A percentile compares a stretch with the other conserved stretches of the same genome.
Conservation (phyloP, 2,113 vertebrate species). For the Embiotoca jacksoni region DNA sequence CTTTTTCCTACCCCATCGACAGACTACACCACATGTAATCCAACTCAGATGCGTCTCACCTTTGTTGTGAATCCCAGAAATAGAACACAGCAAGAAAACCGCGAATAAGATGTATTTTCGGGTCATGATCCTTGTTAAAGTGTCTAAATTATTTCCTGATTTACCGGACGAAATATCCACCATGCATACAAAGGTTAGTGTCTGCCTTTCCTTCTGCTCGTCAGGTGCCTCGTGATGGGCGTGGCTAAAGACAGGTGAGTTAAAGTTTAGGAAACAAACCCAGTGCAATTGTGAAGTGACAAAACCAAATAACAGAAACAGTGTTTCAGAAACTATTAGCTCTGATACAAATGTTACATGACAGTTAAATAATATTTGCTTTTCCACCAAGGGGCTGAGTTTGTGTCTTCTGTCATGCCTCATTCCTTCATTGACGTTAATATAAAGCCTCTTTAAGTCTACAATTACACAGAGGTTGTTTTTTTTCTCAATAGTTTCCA, state of each 20-base stretch:
- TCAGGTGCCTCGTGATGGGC: conserved; percentile 35
- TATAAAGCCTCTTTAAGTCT: no score
- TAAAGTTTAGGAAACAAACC: neutral
- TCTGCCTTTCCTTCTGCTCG: neutral
- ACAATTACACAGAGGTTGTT: no score
- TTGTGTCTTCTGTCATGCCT: no score
- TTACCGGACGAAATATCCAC: rapidly evolving
- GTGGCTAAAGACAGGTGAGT: conserved; percentile 29
- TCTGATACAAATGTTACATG: neutral
- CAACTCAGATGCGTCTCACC: conserved; percentile 52
- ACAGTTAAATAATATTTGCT: neutral
- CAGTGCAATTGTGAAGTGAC: no score
- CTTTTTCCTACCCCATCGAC: neutral
- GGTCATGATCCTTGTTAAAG: conserved; percentile 38
- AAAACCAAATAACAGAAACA: no score
- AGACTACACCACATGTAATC: no score
- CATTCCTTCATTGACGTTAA: no score
- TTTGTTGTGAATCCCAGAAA: conserved; percentile 40
- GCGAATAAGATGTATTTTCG: neutral
- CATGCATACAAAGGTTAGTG: neutral
- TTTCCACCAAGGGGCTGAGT: neutral
- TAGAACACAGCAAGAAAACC: conserved; percentile 20
- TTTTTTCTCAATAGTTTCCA: neutral
- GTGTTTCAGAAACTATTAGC: neutral
- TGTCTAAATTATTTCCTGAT: neutral